Conservation (phyloP, 2,797 vertebrate genomes). For the Enteromius anoplus region DNA sequence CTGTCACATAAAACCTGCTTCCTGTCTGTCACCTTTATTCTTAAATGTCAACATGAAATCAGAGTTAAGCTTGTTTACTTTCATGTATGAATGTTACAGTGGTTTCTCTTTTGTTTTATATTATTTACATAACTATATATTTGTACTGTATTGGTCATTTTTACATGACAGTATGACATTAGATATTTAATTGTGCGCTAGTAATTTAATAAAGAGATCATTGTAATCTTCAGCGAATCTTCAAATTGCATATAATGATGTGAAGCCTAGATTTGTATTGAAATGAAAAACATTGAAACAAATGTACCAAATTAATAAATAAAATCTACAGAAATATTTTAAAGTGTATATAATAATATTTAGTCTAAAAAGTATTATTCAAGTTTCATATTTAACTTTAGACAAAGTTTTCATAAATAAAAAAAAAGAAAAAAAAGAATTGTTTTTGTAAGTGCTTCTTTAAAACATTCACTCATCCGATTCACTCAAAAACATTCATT, state of each 20-base stretch:
- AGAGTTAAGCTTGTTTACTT: background rate
- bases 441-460: background rate
- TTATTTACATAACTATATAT: background rate
- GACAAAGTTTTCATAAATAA: background rate
- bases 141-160: background rate
- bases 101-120: background rate
- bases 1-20: slow-evolving; percentile 41
- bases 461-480: background rate
- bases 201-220: background rate
- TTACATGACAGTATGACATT: background rate
- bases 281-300: background rate
- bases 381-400: background rate
- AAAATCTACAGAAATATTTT: background rate
- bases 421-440: no score
- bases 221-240: background rate
- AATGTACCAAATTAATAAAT: background rate
- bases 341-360: background rate
- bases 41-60: slow-evolving; percentile 24
- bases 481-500: background rate
- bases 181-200: background rate
- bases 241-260: background rate
- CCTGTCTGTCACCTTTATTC: slow-evolving; percentile 12
- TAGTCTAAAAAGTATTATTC: background rate
- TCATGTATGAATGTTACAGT: background rate
- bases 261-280: background rate